phyloP scores from a whole-genome alignment of 1,140 invertebrate species.

The Dreissena polymorpha region DNA sequence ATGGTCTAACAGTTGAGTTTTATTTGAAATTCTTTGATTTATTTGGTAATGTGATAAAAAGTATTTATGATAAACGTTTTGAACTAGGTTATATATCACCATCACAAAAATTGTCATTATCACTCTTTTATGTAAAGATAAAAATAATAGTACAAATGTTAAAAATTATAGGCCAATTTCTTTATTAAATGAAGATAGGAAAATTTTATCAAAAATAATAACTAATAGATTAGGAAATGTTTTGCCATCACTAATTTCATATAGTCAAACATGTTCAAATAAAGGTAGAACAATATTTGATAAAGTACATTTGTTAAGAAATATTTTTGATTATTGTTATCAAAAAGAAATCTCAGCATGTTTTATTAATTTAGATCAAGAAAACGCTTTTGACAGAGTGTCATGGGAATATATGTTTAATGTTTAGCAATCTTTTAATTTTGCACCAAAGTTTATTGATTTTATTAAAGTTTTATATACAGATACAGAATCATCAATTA shows the following conservation, averaged over 20 bases:
- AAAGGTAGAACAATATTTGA: conserved; percentile 58
- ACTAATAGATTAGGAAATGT: conserved; percentile 45
- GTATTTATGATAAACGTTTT: conserved; percentile 46
- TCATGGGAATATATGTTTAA: conserved; percentile 58
- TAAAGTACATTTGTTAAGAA: conserved; percentile 59
- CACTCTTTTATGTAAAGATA: conserved; percentile 61
- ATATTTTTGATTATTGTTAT: conserved; percentile 62
- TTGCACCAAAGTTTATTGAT: conserved; percentile 56
- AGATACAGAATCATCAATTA: conserved; percentile 53
- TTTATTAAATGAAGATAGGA: conserved; percentile 62
- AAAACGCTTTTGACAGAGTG: conserved; percentile 64
- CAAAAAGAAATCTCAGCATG: conserved; percentile 49
- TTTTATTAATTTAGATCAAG: conserved; percentile 60
- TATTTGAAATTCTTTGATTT: conserved; percentile 57
- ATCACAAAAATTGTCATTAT: conserved; percentile 54
- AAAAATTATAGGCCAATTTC: conserved; percentile 61
- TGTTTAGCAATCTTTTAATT: conserved; percentile 45
- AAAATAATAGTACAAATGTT: conserved; percentile 25
- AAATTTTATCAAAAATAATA: conserved; percentile 60
- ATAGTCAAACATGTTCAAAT: conserved; percentile 55
- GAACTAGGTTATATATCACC: conserved; percentile 34
- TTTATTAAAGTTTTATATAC: conserved; percentile 61
- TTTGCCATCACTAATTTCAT: conserved; percentile 29
- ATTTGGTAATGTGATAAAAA: conserved; percentile 41
- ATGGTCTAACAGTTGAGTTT: conserved; percentile 20